Evolutionary conservation across 1,140 invertebrate species (phyloP).

Genomic region (Notospermus geniculatus): DNA sequence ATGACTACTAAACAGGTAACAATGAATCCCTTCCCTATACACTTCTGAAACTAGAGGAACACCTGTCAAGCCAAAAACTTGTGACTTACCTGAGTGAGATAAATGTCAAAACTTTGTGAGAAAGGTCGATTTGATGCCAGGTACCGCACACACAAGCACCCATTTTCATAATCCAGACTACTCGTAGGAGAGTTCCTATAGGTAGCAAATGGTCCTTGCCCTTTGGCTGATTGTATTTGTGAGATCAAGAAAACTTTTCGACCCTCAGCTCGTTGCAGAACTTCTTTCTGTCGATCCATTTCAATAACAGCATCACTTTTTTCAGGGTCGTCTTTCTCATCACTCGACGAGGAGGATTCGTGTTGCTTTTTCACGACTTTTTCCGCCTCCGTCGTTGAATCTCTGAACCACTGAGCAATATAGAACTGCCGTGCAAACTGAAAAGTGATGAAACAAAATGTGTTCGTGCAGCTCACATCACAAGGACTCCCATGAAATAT

Average conservation of each 20-base stretch:
- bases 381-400: constrained; percentile 75
- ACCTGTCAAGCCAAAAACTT: too few relatives aligned
- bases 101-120: constrained; percentile 95
- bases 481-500: too few relatives aligned
- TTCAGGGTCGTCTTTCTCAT: constrained; percentile 55
- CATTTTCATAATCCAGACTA: constrained; percentile 87
- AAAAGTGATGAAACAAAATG: too few relatives aligned
- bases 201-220: constrained; percentile 11
- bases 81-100: constrained; percentile 81
- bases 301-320: constrained; percentile 42
- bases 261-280: constrained; percentile 75
- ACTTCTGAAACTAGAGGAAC: too few relatives aligned
- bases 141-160: constrained; percentile 91
- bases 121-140: constrained; percentile 94
- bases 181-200: constrained; percentile 37
- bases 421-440: constrained; percentile 88
- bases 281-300: constrained; percentile 65
- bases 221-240: constrained; percentile 23
- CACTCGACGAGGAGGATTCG: not conserved
- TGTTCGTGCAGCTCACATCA: too few relatives aligned
- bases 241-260: constrained; percentile 75
- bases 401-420: constrained; percentile 94
- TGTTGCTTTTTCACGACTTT: constrained; percentile 57
- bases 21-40: too few relatives aligned
- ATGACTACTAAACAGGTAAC: too few relatives aligned